Base-by-base conservation (phyloP, 2,113 vertebrate genomes). In the Macquaria ambigua region DNA sequence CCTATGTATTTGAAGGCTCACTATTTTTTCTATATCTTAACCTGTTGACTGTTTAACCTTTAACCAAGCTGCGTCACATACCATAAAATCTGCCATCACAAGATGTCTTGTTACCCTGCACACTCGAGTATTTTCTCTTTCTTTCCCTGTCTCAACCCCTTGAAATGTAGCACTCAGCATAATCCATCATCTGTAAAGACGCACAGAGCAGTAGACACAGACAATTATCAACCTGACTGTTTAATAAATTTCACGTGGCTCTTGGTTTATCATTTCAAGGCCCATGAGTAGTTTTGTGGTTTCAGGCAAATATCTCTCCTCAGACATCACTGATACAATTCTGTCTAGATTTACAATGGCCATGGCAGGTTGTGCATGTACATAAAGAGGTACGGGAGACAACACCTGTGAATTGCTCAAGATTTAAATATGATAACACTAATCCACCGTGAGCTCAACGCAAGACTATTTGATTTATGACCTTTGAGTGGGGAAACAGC, bases 91-190 rank as follows among this genome's bases (percentile, higher is more conserved):
- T 39, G 80, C 75, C 14, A 39, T 74, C 83, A 82, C 25, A 25
- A 74, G 69, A 77, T 46, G 61, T 48, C 46, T 43, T 62, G 28
- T 86, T 67, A 84, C 46, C n/a, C 79, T 77, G 75, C 81, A 76
- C 69, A 52, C 84, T 77, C 83, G 55, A 62, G n/a, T 63, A 37
- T 62, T 73, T 56, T 39, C 23, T 77, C 68, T 25, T 59, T 73
- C 63, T 77, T 31, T 21, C 37, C 14, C 41, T 8, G 50, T 10
- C 58, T 82, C 63, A 43, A 14, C 50, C 39, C 39, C 67, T 48
- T 74, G 23, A 91, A 90, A 80, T 50, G 50, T 48, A 64, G 52
- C 80, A 83, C 74, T 90, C 71, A 84, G 87, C 87, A 89, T 20
- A 67, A 86, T 64, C 20, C 53, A 67, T 82, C 43, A 56, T 77